Conservation (phyloP, 2,113 vertebrate genomes). For the Gila orcuttii region DNA sequence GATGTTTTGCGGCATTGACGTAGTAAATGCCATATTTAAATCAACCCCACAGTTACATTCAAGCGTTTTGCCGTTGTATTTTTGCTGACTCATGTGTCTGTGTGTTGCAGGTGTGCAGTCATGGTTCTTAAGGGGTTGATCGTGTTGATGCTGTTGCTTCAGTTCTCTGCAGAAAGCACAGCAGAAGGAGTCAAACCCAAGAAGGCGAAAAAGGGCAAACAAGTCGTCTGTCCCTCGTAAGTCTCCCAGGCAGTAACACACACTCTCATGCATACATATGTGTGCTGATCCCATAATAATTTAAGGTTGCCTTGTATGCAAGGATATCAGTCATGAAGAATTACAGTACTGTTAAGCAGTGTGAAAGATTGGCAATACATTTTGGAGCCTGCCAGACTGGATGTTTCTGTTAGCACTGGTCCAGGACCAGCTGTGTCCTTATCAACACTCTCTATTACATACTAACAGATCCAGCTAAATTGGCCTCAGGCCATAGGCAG, state of each 20-base stretch:
- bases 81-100: slow-evolving; percentile 28
- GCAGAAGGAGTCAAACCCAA: slow-evolving; percentile 68
- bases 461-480: slow-evolving; percentile 7
- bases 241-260: slow-evolving; percentile 48
- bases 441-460: background rate
- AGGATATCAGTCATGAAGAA: slow-evolving; percentile 42
- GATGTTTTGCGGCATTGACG: background rate
- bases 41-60: background rate
- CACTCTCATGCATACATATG: slow-evolving; percentile 13
- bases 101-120: slow-evolving; percentile 58
- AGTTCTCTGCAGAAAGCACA: slow-evolving; percentile 58
- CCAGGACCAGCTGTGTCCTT: background rate
- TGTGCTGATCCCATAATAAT: slow-evolving; percentile 11
- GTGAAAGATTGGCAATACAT: slow-evolving; percentile 15
- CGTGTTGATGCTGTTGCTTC: slow-evolving; percentile 62
- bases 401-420: background rate
- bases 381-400: background rate
- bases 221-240: slow-evolving; percentile 78
- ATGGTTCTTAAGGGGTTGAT: slow-evolving; percentile 51
- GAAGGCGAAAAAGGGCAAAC: slow-evolving; percentile 75
- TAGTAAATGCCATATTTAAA: background rate
- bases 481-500: background rate
- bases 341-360: slow-evolving; percentile 37
- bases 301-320: background rate
- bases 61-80: background rate